Percentiles rank a stretch among this genome's conserved stretches.
phyloP scores from a whole-genome alignment of 2,113 vertebrate genomes.

The Mobula birostris region DNA sequence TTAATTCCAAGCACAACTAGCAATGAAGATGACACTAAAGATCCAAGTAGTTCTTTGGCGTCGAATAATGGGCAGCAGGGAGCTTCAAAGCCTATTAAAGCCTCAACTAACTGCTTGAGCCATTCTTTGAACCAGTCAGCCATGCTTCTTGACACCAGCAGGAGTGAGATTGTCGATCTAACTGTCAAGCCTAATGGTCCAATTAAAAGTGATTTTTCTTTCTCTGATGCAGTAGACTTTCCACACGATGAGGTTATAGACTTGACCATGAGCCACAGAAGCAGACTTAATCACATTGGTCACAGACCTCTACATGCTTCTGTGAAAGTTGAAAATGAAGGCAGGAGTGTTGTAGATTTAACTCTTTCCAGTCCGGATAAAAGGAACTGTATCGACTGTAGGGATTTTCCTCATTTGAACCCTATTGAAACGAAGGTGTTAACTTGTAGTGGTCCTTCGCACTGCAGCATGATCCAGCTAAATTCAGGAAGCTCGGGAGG shows the following conservation, averaged over 20 bases:
- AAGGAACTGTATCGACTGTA: constrained; percentile 62
- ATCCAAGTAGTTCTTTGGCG: constrained; percentile 63
- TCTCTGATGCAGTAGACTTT: constrained; percentile 58
- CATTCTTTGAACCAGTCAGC: constrained; percentile 68
- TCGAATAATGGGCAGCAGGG: constrained; percentile 70
- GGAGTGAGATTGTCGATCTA: constrained; percentile 72
- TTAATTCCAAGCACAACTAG: constrained; percentile 70
- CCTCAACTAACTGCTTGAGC: constrained; percentile 69
- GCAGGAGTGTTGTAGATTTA: constrained; percentile 65
- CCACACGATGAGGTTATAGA: constrained; percentile 88
- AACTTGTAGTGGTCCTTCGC: constrained; percentile 58
- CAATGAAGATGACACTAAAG: constrained; percentile 66
- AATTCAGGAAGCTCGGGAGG: constrained; percentile 53
- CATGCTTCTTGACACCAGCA: constrained; percentile 64
- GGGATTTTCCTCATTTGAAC: constrained; percentile 59
- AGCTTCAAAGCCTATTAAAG: constrained; percentile 61
- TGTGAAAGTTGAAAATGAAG: constrained; percentile 79
- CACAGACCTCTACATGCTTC: constrained; percentile 76
- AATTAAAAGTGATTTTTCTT: constrained; percentile 60
- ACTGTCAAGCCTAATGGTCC: constrained; percentile 76
- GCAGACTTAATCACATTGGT: constrained; percentile 84
- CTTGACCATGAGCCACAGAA: constrained; percentile 79
- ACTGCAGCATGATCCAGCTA: constrained; percentile 52
- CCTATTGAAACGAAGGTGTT: constrained; percentile 60
- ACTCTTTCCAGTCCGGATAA: constrained; percentile 60